Base-by-base conservation (phyloP, 2,797 vertebrate genomes). In the Psittacula echo region DNA sequence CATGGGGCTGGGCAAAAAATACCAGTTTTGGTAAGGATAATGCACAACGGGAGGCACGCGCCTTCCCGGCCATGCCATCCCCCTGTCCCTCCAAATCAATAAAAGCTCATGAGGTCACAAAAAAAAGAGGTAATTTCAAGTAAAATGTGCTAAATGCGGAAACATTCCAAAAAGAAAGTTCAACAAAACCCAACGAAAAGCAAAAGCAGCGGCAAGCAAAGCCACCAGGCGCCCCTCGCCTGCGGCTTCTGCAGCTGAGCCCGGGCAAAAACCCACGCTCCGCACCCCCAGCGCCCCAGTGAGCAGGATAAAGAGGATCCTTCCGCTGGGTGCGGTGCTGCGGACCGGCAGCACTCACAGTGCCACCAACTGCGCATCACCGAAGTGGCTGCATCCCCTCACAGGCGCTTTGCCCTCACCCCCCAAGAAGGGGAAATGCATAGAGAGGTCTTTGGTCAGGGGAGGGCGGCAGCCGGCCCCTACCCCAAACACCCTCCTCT, bases 91-190 rank as follows among this genome's bases (percentile, higher is more conserved):
- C 89, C 87, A 96, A 95, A 98, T 97, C 96, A 98, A 98, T 97
- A 98, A 98, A 98, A 98, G 98, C 98, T 98, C 98, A 99, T 99
- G 98, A 99, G 99, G 98, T 99, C 99, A 99, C 98, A 98, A 98
- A 98, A 97, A 99, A 99, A 53, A 97, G 98, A 99, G 99, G 99
- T 99, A 99, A 99, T 99, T 97, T 99, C 99, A 99, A 99, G 99
- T 99, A 99, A 98, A 98, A 99, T 98, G 98, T 99, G 98, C 99
- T 98, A 98, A 99, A 98, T 0, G 74, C 51, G 32, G 93, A 96
- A 96, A 96, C 68, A 95, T 87, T 93, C 93, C 94, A 91, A 96
- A 96, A 95, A 95, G 84, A 87, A 92, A 90, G 42, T 88, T 90
- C 50, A 70, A 91, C 97, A 98, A 98, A 65, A 42, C 17, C 67